A percentile compares a stretch with the other conserved stretches of the same genome.
Evolutionary conservation across 2,888 invertebrate species (phyloP).

Genomic region (Polietes domitor): DNA sequence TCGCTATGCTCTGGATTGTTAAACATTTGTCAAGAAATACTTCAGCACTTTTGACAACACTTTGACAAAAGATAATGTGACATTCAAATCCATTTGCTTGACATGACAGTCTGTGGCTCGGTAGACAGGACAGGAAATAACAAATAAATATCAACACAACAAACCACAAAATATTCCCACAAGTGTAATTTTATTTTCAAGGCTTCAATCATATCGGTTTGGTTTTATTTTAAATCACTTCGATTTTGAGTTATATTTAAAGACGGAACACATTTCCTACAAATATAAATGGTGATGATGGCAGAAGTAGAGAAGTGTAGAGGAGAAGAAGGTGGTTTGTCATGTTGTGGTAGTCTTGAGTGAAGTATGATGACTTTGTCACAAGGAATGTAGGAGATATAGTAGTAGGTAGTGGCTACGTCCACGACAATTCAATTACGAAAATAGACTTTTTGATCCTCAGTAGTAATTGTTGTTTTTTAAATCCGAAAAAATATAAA

Average conservation of each 20-base stretch:
- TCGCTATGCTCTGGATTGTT: neutral
- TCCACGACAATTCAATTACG: no score
- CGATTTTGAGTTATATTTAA: conserved; percentile 11
- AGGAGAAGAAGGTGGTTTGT: no score
- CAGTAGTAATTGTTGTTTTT: no score
- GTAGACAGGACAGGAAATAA: neutral
- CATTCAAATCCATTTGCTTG: neutral
- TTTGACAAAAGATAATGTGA: neutral
- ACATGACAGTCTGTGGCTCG: neutral
- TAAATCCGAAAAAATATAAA: no score
- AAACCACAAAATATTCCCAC: conserved; percentile 19
- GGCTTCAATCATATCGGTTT: conserved; percentile 7
- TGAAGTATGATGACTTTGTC: no score
- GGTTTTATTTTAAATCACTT: conserved; percentile 12
- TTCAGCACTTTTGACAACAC: conserved; percentile 8
- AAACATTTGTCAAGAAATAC: conserved; percentile 1
- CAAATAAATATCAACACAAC: neutral
- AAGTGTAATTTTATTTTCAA: conserved; percentile 19
- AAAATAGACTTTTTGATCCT: no score
- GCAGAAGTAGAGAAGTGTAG: no score
- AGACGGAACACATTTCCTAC: neutral
- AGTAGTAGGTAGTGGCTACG: no score
- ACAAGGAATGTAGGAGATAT: no score
- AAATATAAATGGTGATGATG: no score
- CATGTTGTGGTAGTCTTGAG: neutral